phyloP scores from a whole-genome alignment of 2,888 invertebrate species.

The Epinotia bilunana region DNA sequence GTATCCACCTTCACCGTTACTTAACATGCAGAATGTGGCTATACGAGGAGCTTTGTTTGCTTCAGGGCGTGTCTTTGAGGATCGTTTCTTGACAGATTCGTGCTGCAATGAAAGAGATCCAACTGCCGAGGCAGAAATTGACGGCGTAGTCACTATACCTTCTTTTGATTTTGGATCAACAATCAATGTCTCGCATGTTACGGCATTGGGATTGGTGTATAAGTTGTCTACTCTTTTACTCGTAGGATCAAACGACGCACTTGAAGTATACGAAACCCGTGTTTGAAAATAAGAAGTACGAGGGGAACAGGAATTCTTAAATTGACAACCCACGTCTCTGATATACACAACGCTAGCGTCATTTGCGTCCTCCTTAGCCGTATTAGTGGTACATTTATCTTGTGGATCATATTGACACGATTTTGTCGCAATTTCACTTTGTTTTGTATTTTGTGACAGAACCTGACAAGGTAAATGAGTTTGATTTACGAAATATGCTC shows the following conservation, averaged over 20 bases:
- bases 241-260: constrained; percentile 59
- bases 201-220: constrained; percentile 59
- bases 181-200: constrained; percentile 69
- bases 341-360: constrained; percentile 67
- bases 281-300: constrained; percentile 56
- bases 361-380: constrained; percentile 50
- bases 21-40: constrained; percentile 8
- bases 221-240: constrained; percentile 59
- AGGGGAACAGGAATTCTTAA: constrained; percentile 58
- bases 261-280: constrained; percentile 56
- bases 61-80: constrained; percentile 58
- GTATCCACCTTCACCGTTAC: constrained; percentile 14
- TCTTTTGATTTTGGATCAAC: constrained; percentile 61
- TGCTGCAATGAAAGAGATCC: constrained; percentile 61
- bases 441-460: constrained; percentile 50
- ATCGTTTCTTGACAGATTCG: constrained; percentile 45
- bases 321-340: constrained; percentile 78
- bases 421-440: constrained; percentile 61
- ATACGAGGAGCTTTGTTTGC: constrained; percentile 47
- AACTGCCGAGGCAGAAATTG: constrained; percentile 59
- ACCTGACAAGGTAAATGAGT: constrained; percentile 54
- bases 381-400: constrained; percentile 49
- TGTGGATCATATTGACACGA: constrained; percentile 69
- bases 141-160: constrained; percentile 55
- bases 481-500: constrained; percentile 56